Conservation (phyloP, 1,140 invertebrate species). For the Trichogramma pretiosum region DNA sequence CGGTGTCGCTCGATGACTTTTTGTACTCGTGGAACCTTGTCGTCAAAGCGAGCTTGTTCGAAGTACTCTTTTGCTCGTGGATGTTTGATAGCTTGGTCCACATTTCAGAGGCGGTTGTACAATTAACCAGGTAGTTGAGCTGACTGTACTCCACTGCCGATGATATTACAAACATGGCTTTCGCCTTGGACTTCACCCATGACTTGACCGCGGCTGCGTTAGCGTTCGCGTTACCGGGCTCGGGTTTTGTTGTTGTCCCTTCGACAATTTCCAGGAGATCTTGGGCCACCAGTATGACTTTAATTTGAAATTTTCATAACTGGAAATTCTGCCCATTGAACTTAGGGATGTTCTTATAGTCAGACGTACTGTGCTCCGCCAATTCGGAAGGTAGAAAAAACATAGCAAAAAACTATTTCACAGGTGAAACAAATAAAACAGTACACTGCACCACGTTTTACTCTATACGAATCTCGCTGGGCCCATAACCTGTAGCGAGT, state of each 20-base stretch:
- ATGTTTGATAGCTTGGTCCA: slow-evolving; percentile 15
- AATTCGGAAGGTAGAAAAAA: not conserved
- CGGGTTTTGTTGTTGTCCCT: slow-evolving; percentile 1
- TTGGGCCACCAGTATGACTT: slow-evolving; percentile 10
- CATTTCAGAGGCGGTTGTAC: slow-evolving; percentile 12
- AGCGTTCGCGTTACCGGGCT: not conserved
- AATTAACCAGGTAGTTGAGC: slow-evolving; percentile 10
- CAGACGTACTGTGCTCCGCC: not conserved
- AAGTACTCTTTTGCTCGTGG: too few species aligned
- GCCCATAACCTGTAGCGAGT: slow-evolving; percentile 5
- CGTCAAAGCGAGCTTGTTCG: slow-evolving; percentile 15
- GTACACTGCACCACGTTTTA: not conserved
- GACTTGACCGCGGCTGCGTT: not conserved
- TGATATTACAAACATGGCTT: slow-evolving; percentile 6
- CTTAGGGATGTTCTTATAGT: slow-evolving; percentile 13
- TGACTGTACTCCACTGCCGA: slow-evolving; percentile 4
- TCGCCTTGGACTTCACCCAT: slow-evolving; percentile 1
- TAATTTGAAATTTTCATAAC: slow-evolving; percentile 29
- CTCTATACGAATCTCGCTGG: not conserved
- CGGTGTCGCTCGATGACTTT: slow-evolving; percentile 9
- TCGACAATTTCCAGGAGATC: slow-evolving; percentile 12
- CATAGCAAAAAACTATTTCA: not conserved
- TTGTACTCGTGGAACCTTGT: slow-evolving; percentile 17
- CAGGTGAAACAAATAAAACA: not conserved
- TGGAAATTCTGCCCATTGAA: too few species aligned